Base-by-base conservation (phyloP, 2,797 vertebrate species). In the Melanotaenia trifasciata region DNA sequence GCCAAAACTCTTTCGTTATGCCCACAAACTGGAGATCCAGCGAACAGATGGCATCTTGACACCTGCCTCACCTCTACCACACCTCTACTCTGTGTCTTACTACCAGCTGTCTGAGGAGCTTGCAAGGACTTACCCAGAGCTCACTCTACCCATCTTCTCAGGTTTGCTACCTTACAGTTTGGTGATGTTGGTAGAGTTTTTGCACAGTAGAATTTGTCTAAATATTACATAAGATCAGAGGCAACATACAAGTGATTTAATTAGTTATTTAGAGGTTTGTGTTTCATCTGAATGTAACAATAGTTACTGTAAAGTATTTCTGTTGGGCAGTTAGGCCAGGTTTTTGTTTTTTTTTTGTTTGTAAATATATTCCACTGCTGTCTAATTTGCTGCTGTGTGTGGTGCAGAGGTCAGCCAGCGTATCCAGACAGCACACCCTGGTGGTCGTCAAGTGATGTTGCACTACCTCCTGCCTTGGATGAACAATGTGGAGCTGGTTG, bases 401-500 rank as follows among this genome's bases (percentile, higher is more conserved):
- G 7, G 67, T 78, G 36, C 86, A 99, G 98, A 99, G 94, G 96
- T 99, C 78, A 99, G 98, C 93, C 98, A 99, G 94, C 95, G 98
- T 63, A 99, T 99, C 84, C 98, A 97, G 85, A 99, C 96, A 0
- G 97, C 98, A 3, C 98, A 98, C 82, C 98, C 98, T 6, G 96
- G 96, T 58, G 98, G 98, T 24, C 95, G 98, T 32, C 98, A 99
- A 72, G 97, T 98, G 54, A 99, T 99, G 98, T 86, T 99, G 74
- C 98, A 98, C 93, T 99, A 99, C 89, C 95, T 99, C 71, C 93
- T 99, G 13, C 98, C 98, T 0, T 99, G 98, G 98, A 97, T 99
- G 97, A 99, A 99, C 94, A 99, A 99, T 36, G 94, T 99, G 64
- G 98, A 99, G 92, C 74, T 99, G 87, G 96, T 99, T 3, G 98